Percentiles rank a stretch among this genome's conserved stretches.
Evolutionary conservation across 1,140 invertebrate species (phyloP).

Genomic region (Drosophila nebulosa): DNA sequence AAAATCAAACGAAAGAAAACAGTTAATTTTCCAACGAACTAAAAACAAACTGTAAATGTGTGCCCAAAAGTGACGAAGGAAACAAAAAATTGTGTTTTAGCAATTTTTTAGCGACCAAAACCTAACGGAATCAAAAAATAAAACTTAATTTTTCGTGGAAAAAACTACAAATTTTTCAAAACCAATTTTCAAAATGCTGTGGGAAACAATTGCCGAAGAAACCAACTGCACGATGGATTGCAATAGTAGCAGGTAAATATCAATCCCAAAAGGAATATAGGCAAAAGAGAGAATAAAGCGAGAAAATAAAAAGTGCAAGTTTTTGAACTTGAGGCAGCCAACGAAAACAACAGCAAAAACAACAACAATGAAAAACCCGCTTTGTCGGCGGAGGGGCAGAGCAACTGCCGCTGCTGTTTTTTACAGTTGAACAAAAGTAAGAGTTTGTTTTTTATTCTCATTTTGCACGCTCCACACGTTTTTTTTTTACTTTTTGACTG

Average conservation of each 20-base stretch:
- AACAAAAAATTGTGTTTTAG: conserved; percentile 76
- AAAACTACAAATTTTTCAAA: conserved; percentile 13
- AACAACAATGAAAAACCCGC: conserved; percentile 31
- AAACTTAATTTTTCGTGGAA: conserved; percentile 12
- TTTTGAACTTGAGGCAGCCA: conserved; percentile 36
- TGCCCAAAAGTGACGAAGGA: conserved; percentile 40
- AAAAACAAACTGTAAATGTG: conserved; percentile 55
- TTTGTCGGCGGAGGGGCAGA: conserved; percentile 9
- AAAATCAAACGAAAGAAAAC: conserved; percentile 21
- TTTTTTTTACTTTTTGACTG: conserved; percentile 49
- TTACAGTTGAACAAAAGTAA: conserved; percentile 70
- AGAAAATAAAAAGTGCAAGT: conserved; percentile 53
- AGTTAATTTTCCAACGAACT: neutral
- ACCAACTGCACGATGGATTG: conserved; percentile 73
- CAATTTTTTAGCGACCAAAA: conserved; percentile 55
- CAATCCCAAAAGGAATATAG: conserved; percentile 36
- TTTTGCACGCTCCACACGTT: conserved; percentile 65
- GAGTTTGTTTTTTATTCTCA: conserved; percentile 46
- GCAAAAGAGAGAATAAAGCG: neutral
- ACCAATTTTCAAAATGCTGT: conserved; percentile 64
- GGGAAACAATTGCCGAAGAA: conserved; percentile 76
- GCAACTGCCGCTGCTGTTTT: conserved; percentile 27
- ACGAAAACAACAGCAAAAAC: conserved; percentile 24
- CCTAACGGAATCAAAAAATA: conserved; percentile 9
- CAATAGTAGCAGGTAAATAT: conserved; percentile 77